Percentiles rank a stretch among this genome's conserved stretches.
Evolutionary conservation across 2,113 vertebrate species (phyloP).

Genomic region (Chaenocephalus aceratus): DNA sequence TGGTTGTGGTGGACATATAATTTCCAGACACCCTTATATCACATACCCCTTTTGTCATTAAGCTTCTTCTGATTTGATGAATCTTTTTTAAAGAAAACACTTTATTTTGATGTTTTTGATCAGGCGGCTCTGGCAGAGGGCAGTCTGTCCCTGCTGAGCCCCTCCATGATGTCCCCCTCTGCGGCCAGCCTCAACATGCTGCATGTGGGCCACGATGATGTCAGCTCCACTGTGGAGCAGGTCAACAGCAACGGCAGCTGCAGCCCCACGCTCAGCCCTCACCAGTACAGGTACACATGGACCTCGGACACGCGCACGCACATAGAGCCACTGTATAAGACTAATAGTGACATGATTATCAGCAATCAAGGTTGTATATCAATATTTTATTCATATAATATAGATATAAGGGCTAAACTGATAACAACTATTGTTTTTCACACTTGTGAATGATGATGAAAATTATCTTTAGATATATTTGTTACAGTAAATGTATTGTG

Average conservation of each 20-base stretch:
- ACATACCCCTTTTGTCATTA: neutral
- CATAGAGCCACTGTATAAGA: neutral
- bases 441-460: too few relatives aligned
- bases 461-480: too few relatives aligned
- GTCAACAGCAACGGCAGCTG: slow-evolving; percentile 98
- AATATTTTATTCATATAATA: too few relatives aligned
- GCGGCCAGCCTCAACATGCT: slow-evolving; percentile 92
- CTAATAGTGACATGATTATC: neutral
- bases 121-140: slow-evolving; percentile 92
- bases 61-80: neutral
- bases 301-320: neutral
- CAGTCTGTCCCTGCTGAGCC: slow-evolving; percentile 94
- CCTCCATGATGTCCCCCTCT: slow-evolving; percentile 90
- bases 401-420: neutral
- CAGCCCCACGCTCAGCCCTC: slow-evolving; percentile 95
- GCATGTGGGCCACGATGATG: slow-evolving; percentile 95
- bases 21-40: neutral
- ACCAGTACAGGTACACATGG: slow-evolving; percentile 92
- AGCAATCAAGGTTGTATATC: neutral
- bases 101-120: slow-evolving; percentile 36
- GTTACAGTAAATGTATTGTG: too few relatives aligned
- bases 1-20: neutral
- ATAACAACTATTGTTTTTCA: neutral
- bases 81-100: neutral
- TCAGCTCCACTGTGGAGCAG: slow-evolving; percentile 96